Base-by-base conservation (phyloP, 2,113 vertebrate species). In the Carettochelys insculpta region DNA sequence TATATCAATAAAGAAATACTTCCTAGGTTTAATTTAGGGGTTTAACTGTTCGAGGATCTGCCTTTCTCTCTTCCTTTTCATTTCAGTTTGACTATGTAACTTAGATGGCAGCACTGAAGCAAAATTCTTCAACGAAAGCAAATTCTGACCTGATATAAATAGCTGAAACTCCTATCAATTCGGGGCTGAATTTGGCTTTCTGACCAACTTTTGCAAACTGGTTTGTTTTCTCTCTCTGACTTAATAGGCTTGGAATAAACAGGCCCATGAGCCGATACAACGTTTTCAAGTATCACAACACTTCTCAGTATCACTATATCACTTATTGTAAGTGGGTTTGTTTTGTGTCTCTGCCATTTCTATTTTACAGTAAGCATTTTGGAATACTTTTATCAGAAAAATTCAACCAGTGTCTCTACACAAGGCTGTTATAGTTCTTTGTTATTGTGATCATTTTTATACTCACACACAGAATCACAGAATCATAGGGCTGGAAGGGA, bases 311-410 rank as follows among this genome's bases (percentile, higher is more conserved):
- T 88, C 45, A 75, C 24, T 17, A 89, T 65, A 10, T 53, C 68
- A 89, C 45, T 50, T 11, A 48, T 90, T 94, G 22, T 82, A 56
- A 82, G 24, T 95, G 58, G 53, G 87, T 43, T 82, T 92, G 14
- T 81, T 92, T 90, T 90, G n/a, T 86, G 43, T 90, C 80, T 91
- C 87, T 86, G 82, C 41, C 43, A 71, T 41, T 92, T 88, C 4
- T 80, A 58, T 83, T 94, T 94, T 93, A 61, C 22, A 89, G 14
- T 87, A 95, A 47, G 54, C 19, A 53, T 25, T 88, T 95, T 54
- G 27, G 82, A 85, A 89, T 48, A 6, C 80, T 92, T 89, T 82
- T 58, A 13, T 82, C 87, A 77, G 86, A 87, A 85, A 83, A 83
- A 89, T 89, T 82, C 0, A 91, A 90, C 86, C 87, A 12, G 22